Conservation (phyloP, 2,113 vertebrate genomes). For the Hydrolagus affinis region DNA sequence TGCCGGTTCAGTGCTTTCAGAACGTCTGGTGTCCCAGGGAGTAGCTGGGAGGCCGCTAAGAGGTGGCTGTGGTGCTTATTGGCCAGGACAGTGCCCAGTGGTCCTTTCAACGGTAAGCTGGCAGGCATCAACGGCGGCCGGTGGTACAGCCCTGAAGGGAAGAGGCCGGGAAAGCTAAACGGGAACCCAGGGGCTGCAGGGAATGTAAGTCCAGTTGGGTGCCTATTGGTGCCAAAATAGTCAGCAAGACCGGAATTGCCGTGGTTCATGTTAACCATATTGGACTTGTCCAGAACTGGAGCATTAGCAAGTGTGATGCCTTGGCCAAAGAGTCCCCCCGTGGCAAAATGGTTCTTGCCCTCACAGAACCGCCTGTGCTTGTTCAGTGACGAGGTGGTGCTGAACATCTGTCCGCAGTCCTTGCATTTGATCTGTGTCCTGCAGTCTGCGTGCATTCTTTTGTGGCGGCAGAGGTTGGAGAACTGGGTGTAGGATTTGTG, state of each 20-base stretch:
- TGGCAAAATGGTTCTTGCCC: slow-evolving; percentile 95
- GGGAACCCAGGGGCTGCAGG: slow-evolving; percentile 90
- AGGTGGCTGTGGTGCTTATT: slow-evolving; percentile 80
- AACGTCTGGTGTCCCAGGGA: slow-evolving; percentile 80
- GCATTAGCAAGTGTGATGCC: slow-evolving; percentile 86
- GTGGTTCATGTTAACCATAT: slow-evolving; percentile 84
- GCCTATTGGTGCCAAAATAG: slow-evolving; percentile 94
- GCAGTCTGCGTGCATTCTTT: slow-evolving; percentile 98
- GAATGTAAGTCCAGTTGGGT: slow-evolving; percentile 90
- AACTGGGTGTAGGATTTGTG: slow-evolving; percentile 99
- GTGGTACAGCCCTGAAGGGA: slow-evolving; percentile 96
- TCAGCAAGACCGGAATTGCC: slow-evolving; percentile 85
- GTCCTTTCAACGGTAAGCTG: slow-evolving; percentile 78
- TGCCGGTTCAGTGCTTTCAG: slow-evolving; percentile 87
- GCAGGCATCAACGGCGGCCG: slow-evolving; percentile 86
- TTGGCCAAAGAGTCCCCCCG: slow-evolving; percentile 94
- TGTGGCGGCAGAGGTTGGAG: slow-evolving; percentile 98
- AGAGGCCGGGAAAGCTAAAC: slow-evolving; percentile 95
- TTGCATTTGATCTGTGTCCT: slow-evolving; percentile 99
- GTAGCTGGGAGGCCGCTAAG: slow-evolving; percentile 76
- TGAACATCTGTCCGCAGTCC: slow-evolving; percentile 99
- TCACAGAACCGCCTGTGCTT: slow-evolving; percentile 99
- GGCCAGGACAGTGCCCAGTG: slow-evolving; percentile 72
- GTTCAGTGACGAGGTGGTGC: slow-evolving; percentile 98
- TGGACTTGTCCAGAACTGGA: slow-evolving; percentile 87